Percentiles rank a stretch among this genome's conserved stretches.
Conservation (phyloP, 1,140 invertebrate species). For the Tribolium castaneum region DNA sequence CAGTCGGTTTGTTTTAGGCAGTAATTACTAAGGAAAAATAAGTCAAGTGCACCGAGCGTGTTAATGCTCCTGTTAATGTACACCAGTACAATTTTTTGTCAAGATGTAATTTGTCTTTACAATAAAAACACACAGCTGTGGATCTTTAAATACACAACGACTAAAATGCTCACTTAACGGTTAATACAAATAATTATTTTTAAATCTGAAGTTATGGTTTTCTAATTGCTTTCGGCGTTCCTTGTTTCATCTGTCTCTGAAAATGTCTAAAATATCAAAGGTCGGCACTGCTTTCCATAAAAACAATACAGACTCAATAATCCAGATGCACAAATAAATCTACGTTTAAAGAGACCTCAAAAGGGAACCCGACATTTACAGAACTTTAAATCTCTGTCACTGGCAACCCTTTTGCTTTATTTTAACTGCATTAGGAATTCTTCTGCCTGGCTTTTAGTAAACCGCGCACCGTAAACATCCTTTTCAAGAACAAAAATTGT, state of each 20-base stretch:
- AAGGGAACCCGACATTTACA: constrained; percentile 4
- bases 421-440: background rate
- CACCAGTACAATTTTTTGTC: too few relatives aligned
- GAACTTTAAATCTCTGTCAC: background rate
- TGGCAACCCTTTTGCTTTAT: background rate
- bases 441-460: background rate
- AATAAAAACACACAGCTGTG: background rate
- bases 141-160: background rate
- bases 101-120: too few relatives aligned
- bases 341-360: background rate
- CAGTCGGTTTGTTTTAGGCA: too few relatives aligned
- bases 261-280: constrained; percentile 27
- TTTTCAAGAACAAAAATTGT: background rate
- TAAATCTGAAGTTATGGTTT: background rate
- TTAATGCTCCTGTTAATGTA: too few relatives aligned
- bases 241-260: background rate
- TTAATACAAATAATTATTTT: constrained; percentile 23
- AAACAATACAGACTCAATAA: constrained; percentile 2
- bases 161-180: too few relatives aligned
- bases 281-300: background rate
- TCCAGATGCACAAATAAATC: constrained; percentile 20
- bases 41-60: too few relatives aligned
- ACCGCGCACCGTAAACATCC: constrained; percentile 11
- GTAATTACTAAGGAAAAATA: too few relatives aligned
- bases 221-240: background rate